A percentile compares a stretch with the other conserved stretches of the same genome.
These are phyloP conservation scores for Pegoplata infirma DNA, from an alignment of 2,888 invertebrate species.

Conservation along the genomic window DNA sequence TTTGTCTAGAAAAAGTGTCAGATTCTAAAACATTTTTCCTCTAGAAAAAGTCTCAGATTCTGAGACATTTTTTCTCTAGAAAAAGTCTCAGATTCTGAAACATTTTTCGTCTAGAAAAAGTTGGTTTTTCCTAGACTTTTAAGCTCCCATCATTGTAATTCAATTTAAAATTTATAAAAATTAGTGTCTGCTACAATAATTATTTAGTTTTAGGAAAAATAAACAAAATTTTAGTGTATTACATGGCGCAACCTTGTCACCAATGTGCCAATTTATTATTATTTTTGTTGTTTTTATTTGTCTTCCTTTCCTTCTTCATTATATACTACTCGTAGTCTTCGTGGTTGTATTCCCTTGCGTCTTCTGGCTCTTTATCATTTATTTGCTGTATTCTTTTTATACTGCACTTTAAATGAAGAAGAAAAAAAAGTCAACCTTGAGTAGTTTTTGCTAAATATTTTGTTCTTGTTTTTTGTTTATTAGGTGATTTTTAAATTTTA, in stretches of 20 bases:
- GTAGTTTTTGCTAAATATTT: slow-evolving; percentile 23
- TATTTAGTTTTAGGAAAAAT: not conserved
- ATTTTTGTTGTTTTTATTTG: slow-evolving; percentile 33
- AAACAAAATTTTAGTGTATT: not conserved
- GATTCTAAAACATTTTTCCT: no score
- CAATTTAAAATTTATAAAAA: no score
- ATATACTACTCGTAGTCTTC: no score
- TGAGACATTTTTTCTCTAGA: no score
- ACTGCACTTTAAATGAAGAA: slow-evolving; percentile 16
- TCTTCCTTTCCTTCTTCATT: not conserved
- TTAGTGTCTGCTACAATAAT: not conserved
- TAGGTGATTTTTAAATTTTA: not conserved
- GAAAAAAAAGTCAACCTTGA: slow-evolving; percentile 49
- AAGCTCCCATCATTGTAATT: no score
- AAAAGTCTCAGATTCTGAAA: no score
- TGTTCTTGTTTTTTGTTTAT: slow-evolving; percentile 3
- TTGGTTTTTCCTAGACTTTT: no score
- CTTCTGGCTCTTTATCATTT: slow-evolving; percentile 5
- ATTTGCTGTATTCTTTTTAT: not conserved
- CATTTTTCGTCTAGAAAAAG: no score
- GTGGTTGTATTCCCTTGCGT: no score
- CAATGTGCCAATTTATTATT: slow-evolving; percentile 47
- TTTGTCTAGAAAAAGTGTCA: no score
- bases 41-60: no score
- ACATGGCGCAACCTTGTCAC: slow-evolving; percentile 52